Evolutionary conservation across 2,113 vertebrate genomes (phyloP), one percentile per base, ranked within the genome.

Genomic region (Larimichthys crocea): DNA sequence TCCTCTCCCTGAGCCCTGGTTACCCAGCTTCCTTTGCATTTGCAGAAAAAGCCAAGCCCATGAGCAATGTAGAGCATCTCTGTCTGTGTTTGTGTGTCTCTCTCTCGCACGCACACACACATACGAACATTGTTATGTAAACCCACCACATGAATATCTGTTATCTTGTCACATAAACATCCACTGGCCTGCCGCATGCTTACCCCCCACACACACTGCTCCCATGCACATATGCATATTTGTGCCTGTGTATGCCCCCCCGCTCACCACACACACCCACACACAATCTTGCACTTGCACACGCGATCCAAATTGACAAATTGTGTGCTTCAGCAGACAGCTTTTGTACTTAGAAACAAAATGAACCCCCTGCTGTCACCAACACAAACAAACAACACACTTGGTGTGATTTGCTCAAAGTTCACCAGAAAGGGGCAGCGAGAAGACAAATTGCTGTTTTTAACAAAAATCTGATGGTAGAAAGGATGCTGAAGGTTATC

Each of bases 1-100:
- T 87, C 85, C 90, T 89, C 72, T 90, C 90, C 83, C 76, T 55
- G 42, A 87, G 90, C 82, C 20, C 48, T 56, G 50, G 63, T 77
- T 81, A 74, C 66, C 22, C 59, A 74, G 59, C 62, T 65, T 84
- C 74, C 76, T 79, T 62, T 84, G 74, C 71, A 78, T 86, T 85
- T 86, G 20, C 44, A 81, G 63, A 87, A 68, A 26, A 4, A 31
- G 40, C 57, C 57, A 69, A 72, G 72, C 66, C 85, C 74, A 44
- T 35, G 40, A 86, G 85, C 71, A 42, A 62, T 75, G 29, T 19
- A 66, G 74, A 40, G 35, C 35, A 7, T 40, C 35, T 40, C 35
- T 63, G 24, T 76, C 56, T 64, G 19, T 49, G 1, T 68, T 16
- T 72, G 3, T 49, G 3, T 73, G 16, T 64, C 0, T 42, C 1